A percentile compares a stretch with the other conserved stretches of the same genome.
phyloP scores from a whole-genome alignment of 2,113 vertebrate species.

The Telmatochromis brachygnathus region DNA sequence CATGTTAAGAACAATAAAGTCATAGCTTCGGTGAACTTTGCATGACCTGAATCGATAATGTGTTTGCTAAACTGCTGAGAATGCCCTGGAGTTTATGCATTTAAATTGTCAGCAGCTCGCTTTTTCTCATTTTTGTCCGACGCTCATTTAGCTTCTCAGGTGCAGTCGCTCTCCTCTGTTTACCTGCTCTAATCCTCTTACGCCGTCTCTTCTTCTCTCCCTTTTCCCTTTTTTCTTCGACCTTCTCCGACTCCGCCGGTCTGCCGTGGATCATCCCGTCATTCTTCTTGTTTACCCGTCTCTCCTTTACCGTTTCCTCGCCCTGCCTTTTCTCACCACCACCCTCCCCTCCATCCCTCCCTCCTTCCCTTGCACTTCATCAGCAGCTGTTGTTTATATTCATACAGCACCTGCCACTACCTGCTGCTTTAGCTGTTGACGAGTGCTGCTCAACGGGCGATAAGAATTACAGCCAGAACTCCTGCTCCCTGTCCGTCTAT shows the following conservation, averaged over 20 bases:
- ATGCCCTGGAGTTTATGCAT: neutral
- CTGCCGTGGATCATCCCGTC: neutral
- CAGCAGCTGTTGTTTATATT: slow-evolving; percentile 62
- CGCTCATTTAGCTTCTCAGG: neutral
- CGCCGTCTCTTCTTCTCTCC: neutral
- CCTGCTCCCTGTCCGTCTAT: slow-evolving; percentile 2
- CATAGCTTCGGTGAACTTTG: neutral
- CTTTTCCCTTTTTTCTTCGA: neutral
- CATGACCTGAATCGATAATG: neutral
- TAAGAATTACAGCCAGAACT: slow-evolving; percentile 30
- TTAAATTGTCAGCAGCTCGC: neutral
- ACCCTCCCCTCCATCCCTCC: neutral
- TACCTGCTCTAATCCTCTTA: slow-evolving; percentile 37
- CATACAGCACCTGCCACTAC: slow-evolving; percentile 44
- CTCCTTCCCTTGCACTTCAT: slow-evolving; percentile 2
- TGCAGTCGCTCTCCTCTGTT: neutral
- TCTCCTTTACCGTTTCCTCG: neutral
- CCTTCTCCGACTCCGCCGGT: slow-evolving; percentile 12
- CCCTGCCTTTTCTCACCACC: neutral
- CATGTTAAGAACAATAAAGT: neutral
- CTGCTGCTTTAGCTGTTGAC: slow-evolving; percentile 49
- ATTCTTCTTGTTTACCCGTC: slow-evolving; percentile 16
- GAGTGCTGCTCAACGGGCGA: slow-evolving; percentile 15
- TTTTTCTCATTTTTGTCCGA: neutral
- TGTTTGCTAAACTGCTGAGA: neutral